A percentile compares a stretch with the other conserved stretches of the same genome.
Evolutionary conservation across 1,140 invertebrate genomes (phyloP).

Genomic region (Coenobita brevimanus): DNA sequence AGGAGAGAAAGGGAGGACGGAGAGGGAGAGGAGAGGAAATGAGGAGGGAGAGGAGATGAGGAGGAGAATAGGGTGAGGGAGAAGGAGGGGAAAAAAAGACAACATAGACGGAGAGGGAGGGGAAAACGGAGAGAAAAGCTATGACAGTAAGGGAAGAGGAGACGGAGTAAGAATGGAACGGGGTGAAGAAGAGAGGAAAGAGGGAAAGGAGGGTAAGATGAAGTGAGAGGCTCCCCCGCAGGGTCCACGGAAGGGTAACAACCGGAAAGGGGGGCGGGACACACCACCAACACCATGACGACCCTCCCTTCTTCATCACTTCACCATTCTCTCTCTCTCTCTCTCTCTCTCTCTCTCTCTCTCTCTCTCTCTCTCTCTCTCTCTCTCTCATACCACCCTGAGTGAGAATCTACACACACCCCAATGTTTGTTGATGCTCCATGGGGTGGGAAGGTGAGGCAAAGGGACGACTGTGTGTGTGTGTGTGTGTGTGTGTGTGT

Average conservation of each 20-base stretch:
- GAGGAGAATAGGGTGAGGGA: neutral
- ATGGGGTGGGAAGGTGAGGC: no score
- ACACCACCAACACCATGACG: no score
- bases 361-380: no score
- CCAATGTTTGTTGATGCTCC: no score
- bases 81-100: neutral
- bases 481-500: constrained; percentile 12
- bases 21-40: neutral
- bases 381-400: no score
- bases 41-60: neutral
- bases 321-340: no score
- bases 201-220: neutral
- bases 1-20: constrained; percentile 1
- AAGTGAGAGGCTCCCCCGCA: no score
- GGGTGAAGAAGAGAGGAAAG: neutral
- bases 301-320: no score
- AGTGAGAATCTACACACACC: no score
- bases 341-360: no score
- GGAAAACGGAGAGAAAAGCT: neutral
- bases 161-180: neutral
- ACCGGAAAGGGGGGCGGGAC: no score
- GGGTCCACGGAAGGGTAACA: no score
- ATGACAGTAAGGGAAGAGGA: neutral
- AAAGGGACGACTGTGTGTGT: neutral
- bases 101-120: neutral